Evolutionary conservation across 2,888 invertebrate species (phyloP).

Genomic region (Aphidoletes aphidimyza): DNA sequence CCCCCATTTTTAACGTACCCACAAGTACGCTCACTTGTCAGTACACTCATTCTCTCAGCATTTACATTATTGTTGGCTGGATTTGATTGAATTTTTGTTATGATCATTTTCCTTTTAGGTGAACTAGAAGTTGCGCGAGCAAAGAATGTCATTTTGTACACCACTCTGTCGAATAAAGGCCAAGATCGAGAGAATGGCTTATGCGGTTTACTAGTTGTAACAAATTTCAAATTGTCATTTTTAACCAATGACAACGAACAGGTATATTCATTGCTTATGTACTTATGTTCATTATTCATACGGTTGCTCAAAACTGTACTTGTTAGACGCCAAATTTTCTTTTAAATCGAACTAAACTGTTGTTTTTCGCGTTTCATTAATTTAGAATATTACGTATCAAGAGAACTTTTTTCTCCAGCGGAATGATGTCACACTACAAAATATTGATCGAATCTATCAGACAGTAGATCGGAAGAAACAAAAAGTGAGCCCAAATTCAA

Average conservation of each 20-base stretch:
- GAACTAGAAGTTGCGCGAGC: conserved; percentile 86
- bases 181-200: conserved; percentile 81
- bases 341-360: no score
- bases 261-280: background rate
- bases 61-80: conserved; percentile 28
- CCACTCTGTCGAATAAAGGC: conserved; percentile 69
- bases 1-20: background rate
- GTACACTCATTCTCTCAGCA: no score
- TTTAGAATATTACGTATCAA: conserved; percentile 61
- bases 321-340: no score
- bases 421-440: conserved; percentile 65
- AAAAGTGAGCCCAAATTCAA: conserved; percentile 63
- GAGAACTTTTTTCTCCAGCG: conserved; percentile 64
- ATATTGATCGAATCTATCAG: conserved; percentile 66
- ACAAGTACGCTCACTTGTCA: no score
- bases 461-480: conserved; percentile 63
- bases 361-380: no score
- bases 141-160: conserved; percentile 83
- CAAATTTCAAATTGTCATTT: conserved; percentile 93
- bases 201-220: conserved; percentile 86
- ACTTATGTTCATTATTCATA: no score
- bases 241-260: conserved; percentile 73
- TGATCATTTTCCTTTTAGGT: conserved; percentile 67
- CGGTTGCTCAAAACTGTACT: no score
- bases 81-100: background rate